phyloP scores from a whole-genome alignment of 2,797 vertebrate genomes.

The Spatula clypeata region DNA sequence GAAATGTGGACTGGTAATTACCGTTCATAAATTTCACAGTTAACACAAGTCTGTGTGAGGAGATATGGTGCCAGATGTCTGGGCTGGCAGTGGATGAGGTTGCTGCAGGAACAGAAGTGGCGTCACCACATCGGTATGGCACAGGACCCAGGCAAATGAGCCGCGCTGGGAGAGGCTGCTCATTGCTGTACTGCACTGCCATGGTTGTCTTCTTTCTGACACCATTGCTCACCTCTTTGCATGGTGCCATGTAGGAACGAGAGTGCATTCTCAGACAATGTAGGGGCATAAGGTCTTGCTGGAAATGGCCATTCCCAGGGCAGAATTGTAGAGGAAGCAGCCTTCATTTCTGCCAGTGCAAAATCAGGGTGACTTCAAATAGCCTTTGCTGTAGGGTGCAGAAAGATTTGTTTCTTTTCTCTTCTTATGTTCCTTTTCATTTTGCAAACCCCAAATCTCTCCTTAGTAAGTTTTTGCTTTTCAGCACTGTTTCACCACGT shows the following conservation, averaged over 20 bases:
- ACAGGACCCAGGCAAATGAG: background rate
- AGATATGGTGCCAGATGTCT: background rate
- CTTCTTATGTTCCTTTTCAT: background rate
- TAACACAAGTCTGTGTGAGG: background rate
- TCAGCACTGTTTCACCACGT: background rate
- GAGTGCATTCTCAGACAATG: background rate
- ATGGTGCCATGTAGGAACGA: background rate
- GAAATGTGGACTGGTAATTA: background rate
- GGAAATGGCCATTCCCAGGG: background rate
- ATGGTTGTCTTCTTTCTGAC: background rate
- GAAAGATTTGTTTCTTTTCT: background rate
- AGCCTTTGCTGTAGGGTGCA: background rate
- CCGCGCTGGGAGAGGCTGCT: background rate
- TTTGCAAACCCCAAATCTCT: background rate
- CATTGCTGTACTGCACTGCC: fast-evolving
- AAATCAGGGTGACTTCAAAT: background rate
- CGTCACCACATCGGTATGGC: background rate
- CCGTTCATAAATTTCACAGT: background rate
- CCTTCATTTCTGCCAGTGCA: background rate
- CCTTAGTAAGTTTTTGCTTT: background rate
- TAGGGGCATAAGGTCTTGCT: background rate
- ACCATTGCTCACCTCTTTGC: fast-evolving
- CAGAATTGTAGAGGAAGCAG: background rate
- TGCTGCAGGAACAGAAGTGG: background rate
- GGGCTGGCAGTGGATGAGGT: background rate